phyloP scores from a whole-genome alignment of 2,888 invertebrate genomes.

The Euclidia mi region DNA sequence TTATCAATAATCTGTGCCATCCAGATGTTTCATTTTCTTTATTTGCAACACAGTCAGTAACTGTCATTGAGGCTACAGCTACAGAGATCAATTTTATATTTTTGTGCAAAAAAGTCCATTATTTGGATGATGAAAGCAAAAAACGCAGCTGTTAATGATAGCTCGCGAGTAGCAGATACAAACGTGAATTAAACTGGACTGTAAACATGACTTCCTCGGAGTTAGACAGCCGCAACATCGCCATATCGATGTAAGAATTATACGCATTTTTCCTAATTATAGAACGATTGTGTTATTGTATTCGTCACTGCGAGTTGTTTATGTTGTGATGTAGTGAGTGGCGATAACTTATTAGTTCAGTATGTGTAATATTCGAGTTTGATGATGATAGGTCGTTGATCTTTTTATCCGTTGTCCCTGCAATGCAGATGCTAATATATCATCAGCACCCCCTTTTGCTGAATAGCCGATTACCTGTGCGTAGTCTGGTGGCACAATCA shows the following conservation, averaged over 20 bases:
- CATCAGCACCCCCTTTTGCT: slow-evolving; percentile 18
- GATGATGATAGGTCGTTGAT: slow-evolving; percentile 43
- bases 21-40: slow-evolving; percentile 14
- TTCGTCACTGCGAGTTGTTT: slow-evolving; percentile 65
- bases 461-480: background rate
- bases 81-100: slow-evolving; percentile 69
- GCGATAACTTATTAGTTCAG: slow-evolving; percentile 22
- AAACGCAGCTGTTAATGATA: slow-evolving; percentile 74
- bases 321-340: slow-evolving; percentile 52
- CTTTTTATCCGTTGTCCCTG: slow-evolving; percentile 24
- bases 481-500: background rate
- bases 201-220: slow-evolving; percentile 85
- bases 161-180: slow-evolving; percentile 68
- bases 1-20: background rate
- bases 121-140: slow-evolving; percentile 86
- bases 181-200: slow-evolving; percentile 68
- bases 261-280: slow-evolving; percentile 75
- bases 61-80: slow-evolving; percentile 48
- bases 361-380: slow-evolving; percentile 2
- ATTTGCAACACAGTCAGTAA: slow-evolving; percentile 30
- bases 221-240: slow-evolving; percentile 85
- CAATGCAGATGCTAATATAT: slow-evolving; percentile 36
- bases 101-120: slow-evolving; percentile 74
- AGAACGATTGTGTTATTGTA: slow-evolving; percentile 68
- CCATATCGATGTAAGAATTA: slow-evolving; percentile 85